phyloP scores from a whole-genome alignment of 2,888 invertebrate species.

The Acrobasis consociella region DNA sequence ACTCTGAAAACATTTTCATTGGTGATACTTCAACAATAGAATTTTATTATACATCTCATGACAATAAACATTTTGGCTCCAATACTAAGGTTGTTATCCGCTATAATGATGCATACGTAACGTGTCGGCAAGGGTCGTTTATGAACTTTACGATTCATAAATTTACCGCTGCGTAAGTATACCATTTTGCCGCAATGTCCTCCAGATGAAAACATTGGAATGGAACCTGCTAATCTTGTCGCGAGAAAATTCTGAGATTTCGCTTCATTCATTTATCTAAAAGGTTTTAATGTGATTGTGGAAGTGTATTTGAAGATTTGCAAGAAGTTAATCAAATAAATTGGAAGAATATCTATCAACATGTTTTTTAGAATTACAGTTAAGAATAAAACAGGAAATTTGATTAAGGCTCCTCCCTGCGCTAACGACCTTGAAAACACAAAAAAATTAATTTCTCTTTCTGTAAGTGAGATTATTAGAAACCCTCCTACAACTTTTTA shows the following conservation, averaged over 20 bases:
- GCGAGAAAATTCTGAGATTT: conserved; percentile 2
- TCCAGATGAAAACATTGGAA: conserved; percentile 36
- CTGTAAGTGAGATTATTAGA: too few relatives aligned
- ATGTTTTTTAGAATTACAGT: too few relatives aligned
- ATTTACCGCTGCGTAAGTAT: conserved; percentile 47
- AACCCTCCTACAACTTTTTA: too few relatives aligned
- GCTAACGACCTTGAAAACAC: too few relatives aligned
- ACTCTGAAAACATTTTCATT: neutral
- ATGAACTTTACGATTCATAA: conserved; percentile 63
- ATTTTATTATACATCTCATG: conserved; percentile 23
- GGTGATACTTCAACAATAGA: neutral
- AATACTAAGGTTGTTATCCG: conserved; percentile 53
- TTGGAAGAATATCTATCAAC: neutral
- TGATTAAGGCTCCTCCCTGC: too few relatives aligned
- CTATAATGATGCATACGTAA: conserved; percentile 57
- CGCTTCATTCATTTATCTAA: neutral
- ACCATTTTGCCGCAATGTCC: conserved; percentile 43
- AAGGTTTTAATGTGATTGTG: neutral
- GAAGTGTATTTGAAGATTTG: neutral
- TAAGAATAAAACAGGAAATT: too few relatives aligned
- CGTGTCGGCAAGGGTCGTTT: conserved; percentile 51
- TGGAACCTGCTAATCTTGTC: conserved; percentile 22
- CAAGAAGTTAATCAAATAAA: neutral
- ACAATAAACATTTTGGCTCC: conserved; percentile 47
- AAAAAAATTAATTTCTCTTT: too few relatives aligned